phyloP scores from a whole-genome alignment of 2,113 vertebrate species.

The rabbit (Oryctolagus cuniculus) region DNA sequence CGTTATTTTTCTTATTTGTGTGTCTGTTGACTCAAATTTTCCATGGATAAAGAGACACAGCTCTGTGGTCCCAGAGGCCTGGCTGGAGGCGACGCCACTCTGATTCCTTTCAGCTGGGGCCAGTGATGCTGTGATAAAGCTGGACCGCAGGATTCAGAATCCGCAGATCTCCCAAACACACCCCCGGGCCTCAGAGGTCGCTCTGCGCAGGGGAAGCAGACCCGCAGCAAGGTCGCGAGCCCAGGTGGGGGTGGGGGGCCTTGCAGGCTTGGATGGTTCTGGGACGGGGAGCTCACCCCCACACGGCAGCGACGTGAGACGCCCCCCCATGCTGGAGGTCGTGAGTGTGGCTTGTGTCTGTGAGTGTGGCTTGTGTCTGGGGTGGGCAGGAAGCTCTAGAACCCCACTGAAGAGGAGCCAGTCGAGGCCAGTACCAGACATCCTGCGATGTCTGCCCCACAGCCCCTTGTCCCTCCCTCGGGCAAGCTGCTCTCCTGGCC shows the following conservation, averaged over 20 bases:
- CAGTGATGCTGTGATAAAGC: slow-evolving; percentile 73
- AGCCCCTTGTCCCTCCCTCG: neutral
- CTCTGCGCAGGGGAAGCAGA: neutral
- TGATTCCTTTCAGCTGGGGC: slow-evolving; percentile 19
- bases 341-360: neutral
- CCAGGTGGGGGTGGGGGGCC: neutral
- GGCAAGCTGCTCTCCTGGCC: neutral
- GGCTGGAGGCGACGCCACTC: slow-evolving; percentile 18
- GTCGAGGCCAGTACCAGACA: neutral
- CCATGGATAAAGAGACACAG: slow-evolving; percentile 32
- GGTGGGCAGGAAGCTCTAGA: neutral
- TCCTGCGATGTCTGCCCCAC: neutral
- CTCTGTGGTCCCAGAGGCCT: neutral
- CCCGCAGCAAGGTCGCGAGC: neutral
- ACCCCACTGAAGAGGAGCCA: neutral
- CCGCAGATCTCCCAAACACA: neutral
- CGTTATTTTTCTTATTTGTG: slow-evolving; percentile 41
- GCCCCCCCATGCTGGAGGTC: neutral
- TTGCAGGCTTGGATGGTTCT: neutral
- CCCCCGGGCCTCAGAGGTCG: neutral
- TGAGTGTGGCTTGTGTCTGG: neutral
- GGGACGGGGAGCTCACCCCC: neutral
- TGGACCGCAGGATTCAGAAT: neutral
- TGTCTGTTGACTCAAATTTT: slow-evolving; percentile 75
- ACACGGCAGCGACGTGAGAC: neutral